Conservation (phyloP, 2,113 vertebrate species). For the Canis aureus region DNA sequence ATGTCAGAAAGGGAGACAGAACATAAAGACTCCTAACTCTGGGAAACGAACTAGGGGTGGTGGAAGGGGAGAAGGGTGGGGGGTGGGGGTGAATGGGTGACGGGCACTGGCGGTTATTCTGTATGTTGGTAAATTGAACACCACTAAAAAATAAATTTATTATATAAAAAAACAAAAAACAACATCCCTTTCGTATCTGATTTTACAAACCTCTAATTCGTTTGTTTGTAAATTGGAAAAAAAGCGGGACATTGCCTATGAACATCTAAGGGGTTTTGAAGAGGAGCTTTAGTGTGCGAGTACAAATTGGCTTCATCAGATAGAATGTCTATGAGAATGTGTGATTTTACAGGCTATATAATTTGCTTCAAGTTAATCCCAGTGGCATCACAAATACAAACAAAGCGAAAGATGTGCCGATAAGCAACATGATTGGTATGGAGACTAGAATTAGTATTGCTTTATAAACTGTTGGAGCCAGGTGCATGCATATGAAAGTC, state of each 20-base stretch:
- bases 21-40: no score
- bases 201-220: constrained; percentile 35
- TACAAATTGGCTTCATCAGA: background rate
- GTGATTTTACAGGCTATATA: background rate
- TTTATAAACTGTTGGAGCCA: constrained; percentile 29
- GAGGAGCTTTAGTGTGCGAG: constrained; percentile 18
- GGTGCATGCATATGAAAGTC: background rate
- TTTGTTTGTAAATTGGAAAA: constrained; percentile 48
- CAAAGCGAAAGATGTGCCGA: background rate
- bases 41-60: no score
- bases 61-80: no score
- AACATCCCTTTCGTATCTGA: constrained; percentile 15
- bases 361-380: constrained; percentile 9
- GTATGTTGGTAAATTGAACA: no score
- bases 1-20: no score
- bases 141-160: no score
- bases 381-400: constrained; percentile 36
- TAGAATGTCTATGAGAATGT: background rate
- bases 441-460: constrained; percentile 35
- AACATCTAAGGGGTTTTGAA: constrained; percentile 16
- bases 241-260: background rate
- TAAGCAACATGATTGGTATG: constrained; percentile 19
- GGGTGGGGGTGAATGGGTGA: no score
- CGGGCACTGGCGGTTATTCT: no score
- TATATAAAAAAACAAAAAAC: background rate